A percentile compares a stretch with the other conserved stretches of the same genome.
Conservation (phyloP, 2,888 invertebrate genomes). For the Macropis europaea region DNA sequence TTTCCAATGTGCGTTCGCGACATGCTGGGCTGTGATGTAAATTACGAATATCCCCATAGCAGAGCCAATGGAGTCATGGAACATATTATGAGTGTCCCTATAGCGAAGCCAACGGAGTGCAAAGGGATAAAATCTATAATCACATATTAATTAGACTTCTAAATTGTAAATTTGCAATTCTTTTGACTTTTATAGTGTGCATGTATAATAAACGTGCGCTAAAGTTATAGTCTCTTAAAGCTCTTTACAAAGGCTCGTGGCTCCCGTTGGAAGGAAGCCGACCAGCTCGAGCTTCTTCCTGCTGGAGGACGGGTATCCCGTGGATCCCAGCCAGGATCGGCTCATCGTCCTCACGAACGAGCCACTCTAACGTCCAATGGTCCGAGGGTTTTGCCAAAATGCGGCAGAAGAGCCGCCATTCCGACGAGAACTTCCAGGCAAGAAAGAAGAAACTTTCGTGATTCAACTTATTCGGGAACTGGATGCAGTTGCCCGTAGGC, state of each 20-base stretch:
- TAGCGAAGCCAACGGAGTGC: too few relatives aligned
- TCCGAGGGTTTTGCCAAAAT: conserved; percentile 43
- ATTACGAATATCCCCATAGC: too few relatives aligned
- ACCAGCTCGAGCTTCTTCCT: conserved; percentile 6
- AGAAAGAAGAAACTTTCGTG: conserved; percentile 27
- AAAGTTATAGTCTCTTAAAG: too few relatives aligned
- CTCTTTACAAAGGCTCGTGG: background rate
- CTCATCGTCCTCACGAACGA: conserved; percentile 40
- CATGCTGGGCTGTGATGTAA: too few relatives aligned
- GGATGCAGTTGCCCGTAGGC: conserved; percentile 14
- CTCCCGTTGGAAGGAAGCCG: conserved; percentile 16
- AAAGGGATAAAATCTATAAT: too few relatives aligned
- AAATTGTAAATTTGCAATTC: conserved; percentile 45
- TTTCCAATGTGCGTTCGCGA: too few relatives aligned
- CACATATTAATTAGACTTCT: too few relatives aligned
- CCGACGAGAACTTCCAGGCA: conserved; percentile 16
- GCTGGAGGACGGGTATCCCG: background rate
- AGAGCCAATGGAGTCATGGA: too few relatives aligned
- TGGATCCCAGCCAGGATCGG: conserved; percentile 45
- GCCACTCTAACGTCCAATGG: conserved; percentile 43
- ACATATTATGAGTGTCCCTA: too few relatives aligned
- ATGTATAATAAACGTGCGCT: too few relatives aligned
- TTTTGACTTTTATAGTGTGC: too few relatives aligned
- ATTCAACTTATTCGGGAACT: background rate
- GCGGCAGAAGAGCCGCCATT: conserved; percentile 24